phyloP scores from a whole-genome alignment of 1,140 invertebrate genomes.

The Nylanderia fulva region DNA sequence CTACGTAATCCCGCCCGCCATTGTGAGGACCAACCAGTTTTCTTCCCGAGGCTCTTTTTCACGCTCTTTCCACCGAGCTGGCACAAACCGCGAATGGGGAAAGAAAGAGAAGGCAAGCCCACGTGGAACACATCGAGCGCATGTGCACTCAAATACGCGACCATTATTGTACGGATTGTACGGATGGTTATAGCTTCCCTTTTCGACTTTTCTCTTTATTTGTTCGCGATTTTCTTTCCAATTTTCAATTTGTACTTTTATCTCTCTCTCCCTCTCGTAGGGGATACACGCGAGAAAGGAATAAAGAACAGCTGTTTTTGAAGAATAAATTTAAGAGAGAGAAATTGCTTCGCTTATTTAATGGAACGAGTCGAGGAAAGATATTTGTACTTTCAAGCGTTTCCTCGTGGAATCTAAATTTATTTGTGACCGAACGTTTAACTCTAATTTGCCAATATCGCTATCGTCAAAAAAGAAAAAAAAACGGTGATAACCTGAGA shows the following conservation, averaged over 20 bases:
- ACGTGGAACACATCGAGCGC: not conserved
- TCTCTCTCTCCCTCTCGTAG: not conserved
- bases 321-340: not conserved
- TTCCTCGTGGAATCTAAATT: not conserved
- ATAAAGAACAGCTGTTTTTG: not conserved
- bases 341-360: not conserved
- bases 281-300: not conserved
- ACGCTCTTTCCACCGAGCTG: constrained; percentile 70
- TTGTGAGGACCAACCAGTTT: constrained; percentile 79
- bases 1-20: constrained; percentile 81
- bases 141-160: not conserved
- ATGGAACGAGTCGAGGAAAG: not conserved
- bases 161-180: constrained; percentile 25
- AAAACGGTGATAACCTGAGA: constrained; percentile 7
- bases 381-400: not conserved
- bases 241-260: constrained; percentile 32
- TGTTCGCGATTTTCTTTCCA: not conserved
- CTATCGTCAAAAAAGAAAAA: not conserved
- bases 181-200: not conserved
- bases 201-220: not conserved
- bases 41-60: constrained; percentile 73
- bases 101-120: not conserved
- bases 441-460: constrained; percentile 2
- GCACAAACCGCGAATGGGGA: constrained; percentile 9
- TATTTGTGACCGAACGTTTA: not conserved